Percentiles rank a stretch among this genome's conserved stretches.
Conservation (phyloP, 1,140 invertebrate genomes). For the Caenorhabditis inopinata region DNA sequence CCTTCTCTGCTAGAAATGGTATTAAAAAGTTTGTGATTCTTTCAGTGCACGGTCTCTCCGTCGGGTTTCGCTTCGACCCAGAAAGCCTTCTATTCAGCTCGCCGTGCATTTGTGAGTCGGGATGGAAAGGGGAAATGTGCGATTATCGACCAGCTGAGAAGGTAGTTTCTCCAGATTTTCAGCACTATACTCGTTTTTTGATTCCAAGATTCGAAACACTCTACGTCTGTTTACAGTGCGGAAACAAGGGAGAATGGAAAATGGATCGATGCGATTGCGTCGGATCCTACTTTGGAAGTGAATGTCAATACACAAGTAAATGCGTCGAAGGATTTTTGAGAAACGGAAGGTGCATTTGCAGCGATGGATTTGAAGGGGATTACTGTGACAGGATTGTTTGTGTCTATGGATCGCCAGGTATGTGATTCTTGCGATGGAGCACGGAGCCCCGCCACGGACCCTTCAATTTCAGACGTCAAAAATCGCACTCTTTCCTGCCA, state of each 20-base stretch:
- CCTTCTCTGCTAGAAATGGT: no score
- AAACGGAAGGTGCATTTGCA: constrained; percentile 40
- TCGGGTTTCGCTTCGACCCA: constrained; percentile 40
- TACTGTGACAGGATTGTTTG: constrained; percentile 44
- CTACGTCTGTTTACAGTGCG: constrained; percentile 25
- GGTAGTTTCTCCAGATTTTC: background rate
- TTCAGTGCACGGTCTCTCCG: constrained; percentile 24
- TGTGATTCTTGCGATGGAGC: background rate
- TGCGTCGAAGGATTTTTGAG: constrained; percentile 31
- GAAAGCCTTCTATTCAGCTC: constrained; percentile 36
- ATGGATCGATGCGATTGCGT: constrained; percentile 37
- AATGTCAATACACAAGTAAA: constrained; percentile 40
- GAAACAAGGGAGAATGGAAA: constrained; percentile 44
- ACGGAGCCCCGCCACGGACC: no score
- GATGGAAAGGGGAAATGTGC: constrained; percentile 46
- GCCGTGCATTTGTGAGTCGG: constrained; percentile 37
- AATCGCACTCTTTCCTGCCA: background rate
- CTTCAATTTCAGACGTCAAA: background rate
- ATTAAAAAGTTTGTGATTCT: no score
- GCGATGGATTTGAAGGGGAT: constrained; percentile 27
- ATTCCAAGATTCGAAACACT: background rate
- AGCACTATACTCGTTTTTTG: no score
- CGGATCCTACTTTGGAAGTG: constrained; percentile 36
- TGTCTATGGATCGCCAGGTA: constrained; percentile 29
- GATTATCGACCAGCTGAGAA: constrained; percentile 40